phyloP scores from a whole-genome alignment of 2,888 invertebrate genomes.

The Pterobdella sp. region DNA sequence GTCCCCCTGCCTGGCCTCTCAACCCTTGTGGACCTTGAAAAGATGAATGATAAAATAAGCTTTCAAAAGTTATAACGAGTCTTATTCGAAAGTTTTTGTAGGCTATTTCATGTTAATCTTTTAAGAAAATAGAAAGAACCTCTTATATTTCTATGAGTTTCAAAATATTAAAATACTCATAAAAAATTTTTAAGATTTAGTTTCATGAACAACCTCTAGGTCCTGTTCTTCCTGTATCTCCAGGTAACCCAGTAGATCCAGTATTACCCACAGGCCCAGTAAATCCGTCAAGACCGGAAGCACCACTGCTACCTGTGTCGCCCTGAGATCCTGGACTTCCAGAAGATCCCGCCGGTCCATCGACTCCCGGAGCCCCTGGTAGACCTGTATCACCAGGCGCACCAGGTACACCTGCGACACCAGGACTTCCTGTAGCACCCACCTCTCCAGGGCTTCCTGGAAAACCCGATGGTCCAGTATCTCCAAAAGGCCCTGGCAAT shows the following conservation, averaged over 20 bases:
- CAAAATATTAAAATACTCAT: too few species aligned
- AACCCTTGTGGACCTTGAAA: slow-evolving; percentile 20
- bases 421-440: slow-evolving; percentile 28
- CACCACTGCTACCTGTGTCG: slow-evolving; percentile 27
- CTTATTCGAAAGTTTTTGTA: too few species aligned
- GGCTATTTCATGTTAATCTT: too few species aligned
- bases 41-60: neutral
- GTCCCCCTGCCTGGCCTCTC: slow-evolving; percentile 27
- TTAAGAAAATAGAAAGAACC: too few species aligned
- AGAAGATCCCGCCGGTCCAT: slow-evolving; percentile 28
- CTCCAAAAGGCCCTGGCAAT: slow-evolving; percentile 56
- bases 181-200: too few species aligned
- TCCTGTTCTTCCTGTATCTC: slow-evolving; percentile 21
- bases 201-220: neutral
- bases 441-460: slow-evolving; percentile 18
- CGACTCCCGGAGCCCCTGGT: slow-evolving; percentile 30
- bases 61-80: too few species aligned
- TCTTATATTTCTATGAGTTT: too few species aligned
- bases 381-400: slow-evolving; percentile 35
- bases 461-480: slow-evolving; percentile 22
- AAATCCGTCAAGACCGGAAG: slow-evolving; percentile 29
- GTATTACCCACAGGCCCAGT: slow-evolving; percentile 24
- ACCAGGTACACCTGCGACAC: slow-evolving; percentile 30
- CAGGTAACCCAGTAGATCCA: slow-evolving; percentile 29
- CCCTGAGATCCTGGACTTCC: slow-evolving; percentile 19